Base-by-base conservation (phyloP, 1,140 invertebrate genomes). In the Cydia fagiglandana region DNA sequence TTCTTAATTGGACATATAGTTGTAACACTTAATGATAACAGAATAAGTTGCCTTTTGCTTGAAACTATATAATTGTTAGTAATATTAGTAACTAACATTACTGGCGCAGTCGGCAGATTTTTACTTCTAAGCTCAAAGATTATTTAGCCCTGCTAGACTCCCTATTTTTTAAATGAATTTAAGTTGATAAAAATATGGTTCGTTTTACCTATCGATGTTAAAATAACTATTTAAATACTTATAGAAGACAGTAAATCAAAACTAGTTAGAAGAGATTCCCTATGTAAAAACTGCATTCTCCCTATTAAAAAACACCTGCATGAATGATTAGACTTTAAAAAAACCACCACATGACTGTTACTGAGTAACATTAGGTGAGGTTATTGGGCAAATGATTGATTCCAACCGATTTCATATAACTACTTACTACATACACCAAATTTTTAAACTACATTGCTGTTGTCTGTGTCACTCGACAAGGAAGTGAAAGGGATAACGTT, bases 361-460 rank as follows among this genome's bases (percentile, higher is more conserved):
- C 56, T 24, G 10, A 61, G 56, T 61, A 61, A 61, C 20, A 24
- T 61, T 61, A 61, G 56, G 56, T 17, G 66, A 38, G 34, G 66
- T 70, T 70, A 70, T 70, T 45, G 66, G 66, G 30, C 34, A 41
- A 20, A 70, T 70, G 66, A 70, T 38, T 17, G 66, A 17, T 34
- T 38, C 15, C n/a, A 70, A 70, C 66, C 66, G 66, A 70, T 70
- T 70, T 70, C 34, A 70, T 70, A 70, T 38, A 70, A 41, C 66
- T 70, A 38, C 34, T 15, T 17, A 38, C 66, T 38, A 70, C 28
- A 45, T 28, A 50, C 56, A 61, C 56, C 56, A 24, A 24, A 20
- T 10, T 3, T 3, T 61, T 12, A 4, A 61, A 61, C 56, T 61
- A 61, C 56, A 12, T 61, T 12, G n/a, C 1, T 53, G 50, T 61